Evolutionary conservation across 2,888 invertebrate species (phyloP).

Genomic region (Linnaemya vulpina): DNA sequence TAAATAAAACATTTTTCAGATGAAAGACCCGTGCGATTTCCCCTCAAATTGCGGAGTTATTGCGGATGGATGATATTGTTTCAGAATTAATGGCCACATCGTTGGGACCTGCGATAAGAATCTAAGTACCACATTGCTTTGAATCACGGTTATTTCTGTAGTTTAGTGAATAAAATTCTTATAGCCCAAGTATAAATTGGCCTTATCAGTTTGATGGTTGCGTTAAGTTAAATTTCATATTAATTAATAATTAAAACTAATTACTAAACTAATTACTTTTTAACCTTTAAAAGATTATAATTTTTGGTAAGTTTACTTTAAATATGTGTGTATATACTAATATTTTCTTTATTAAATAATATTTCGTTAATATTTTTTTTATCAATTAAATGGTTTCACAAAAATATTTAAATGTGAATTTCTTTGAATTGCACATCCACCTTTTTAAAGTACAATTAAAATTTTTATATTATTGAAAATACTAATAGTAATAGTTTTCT

Average conservation of each 20-base stretch:
- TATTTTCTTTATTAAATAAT: constrained; percentile 19
- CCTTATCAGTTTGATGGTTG: neutral
- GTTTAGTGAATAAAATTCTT: neutral
- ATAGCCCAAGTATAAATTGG: neutral
- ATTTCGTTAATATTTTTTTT: constrained; percentile 21
- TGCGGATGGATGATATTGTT: no score
- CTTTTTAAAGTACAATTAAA: constrained; percentile 41
- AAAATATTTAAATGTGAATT: constrained; percentile 59
- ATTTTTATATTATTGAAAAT: constrained; percentile 44
- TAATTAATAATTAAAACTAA: constrained; percentile 45
- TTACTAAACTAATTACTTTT: constrained; percentile 47
- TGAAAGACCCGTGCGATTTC: no score
- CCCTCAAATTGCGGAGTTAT: neutral
- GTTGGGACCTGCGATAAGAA: no score
- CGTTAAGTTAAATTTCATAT: constrained; percentile 10
- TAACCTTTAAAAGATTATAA: constrained; percentile 40
- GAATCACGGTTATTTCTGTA: no score
- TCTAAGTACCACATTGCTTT: no score
- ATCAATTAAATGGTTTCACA: constrained; percentile 58
- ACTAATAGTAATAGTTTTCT: constrained; percentile 36
- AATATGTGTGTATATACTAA: constrained; percentile 20
- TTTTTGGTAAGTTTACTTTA: constrained; percentile 46
- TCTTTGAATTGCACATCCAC: constrained; percentile 45
- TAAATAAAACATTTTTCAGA: no score
- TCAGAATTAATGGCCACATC: no score